Evolutionary conservation across 2,888 invertebrate species (phyloP).

Genomic region (Mechanitis messenoides): DNA sequence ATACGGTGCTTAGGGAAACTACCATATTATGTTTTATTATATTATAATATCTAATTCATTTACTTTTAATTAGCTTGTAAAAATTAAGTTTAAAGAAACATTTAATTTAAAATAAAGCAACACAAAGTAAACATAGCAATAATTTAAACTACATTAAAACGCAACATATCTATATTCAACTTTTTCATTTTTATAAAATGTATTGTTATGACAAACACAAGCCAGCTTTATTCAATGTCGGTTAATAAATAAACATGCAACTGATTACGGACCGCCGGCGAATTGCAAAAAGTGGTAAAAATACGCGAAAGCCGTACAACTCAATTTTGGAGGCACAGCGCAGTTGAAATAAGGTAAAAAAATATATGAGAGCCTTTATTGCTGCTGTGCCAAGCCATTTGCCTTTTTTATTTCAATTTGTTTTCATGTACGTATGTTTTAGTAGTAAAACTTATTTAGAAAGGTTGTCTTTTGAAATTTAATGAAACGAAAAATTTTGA

Average conservation of each 20-base stretch:
- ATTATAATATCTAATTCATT: not conserved
- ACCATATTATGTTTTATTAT: not conserved
- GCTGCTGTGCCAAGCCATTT: conserved; percentile 34
- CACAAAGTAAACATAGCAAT: too few species aligned
- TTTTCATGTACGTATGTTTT: not conserved
- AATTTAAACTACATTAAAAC: too few species aligned
- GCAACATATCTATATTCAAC: too few species aligned
- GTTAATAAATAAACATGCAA: conserved; percentile 67
- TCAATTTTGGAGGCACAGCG: conserved; percentile 73
- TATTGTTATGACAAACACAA: conserved; percentile 15
- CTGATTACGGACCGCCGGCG: conserved; percentile 70
- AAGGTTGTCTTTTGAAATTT: too few species aligned
- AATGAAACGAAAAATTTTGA: too few species aligned
- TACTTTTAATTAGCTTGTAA: too few species aligned
- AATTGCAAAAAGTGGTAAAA: conserved; percentile 54
- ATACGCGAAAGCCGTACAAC: conserved; percentile 65
- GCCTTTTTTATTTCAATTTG: conserved; percentile 20
- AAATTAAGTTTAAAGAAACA: too few species aligned
- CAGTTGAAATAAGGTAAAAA: conserved; percentile 61
- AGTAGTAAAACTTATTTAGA: conserved; percentile 3
- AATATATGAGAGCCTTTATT: conserved; percentile 56
- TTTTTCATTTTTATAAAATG: not conserved
- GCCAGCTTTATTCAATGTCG: conserved; percentile 35
- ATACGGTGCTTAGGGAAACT: conserved; percentile 12
- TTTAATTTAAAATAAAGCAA: too few species aligned